Conservation (phyloP, 2,797 vertebrate species). For the Catostomus latipinnis region DNA sequence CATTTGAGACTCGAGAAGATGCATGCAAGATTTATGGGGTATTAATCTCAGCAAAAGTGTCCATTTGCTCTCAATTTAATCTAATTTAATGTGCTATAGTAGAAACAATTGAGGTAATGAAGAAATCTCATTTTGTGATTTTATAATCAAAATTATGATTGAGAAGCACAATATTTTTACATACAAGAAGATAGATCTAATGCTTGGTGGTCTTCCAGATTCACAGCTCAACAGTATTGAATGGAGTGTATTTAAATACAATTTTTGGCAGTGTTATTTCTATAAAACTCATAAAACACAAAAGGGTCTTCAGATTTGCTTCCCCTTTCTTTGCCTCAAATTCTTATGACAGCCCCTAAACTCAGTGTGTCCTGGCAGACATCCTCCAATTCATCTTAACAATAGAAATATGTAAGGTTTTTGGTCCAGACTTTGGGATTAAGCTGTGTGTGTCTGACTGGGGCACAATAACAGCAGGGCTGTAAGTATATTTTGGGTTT, state of each 20-base stretch:
- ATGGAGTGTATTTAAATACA: not conserved
- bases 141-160: constrained; percentile 7
- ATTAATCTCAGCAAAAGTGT: not conserved
- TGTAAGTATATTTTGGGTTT: constrained; percentile 8
- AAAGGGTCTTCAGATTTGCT: constrained; percentile 30
- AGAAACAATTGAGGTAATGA: not conserved
- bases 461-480: constrained; percentile 18
- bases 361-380: constrained; percentile 52
- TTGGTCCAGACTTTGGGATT: constrained; percentile 47
- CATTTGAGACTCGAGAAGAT: too few relatives aligned
- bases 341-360: constrained; percentile 51
- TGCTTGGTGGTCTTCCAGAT: not conserved
- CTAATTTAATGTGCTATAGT: not conserved
- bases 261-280: constrained; percentile 34
- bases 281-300: constrained; percentile 31
- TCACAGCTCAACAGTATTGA: not conserved
- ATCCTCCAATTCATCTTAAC: constrained; percentile 34
- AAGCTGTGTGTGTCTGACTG: constrained; percentile 53
- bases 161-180: not conserved
- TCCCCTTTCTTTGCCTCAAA: constrained; percentile 35
- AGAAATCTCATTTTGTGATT: not conserved
- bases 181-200: not conserved
- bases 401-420: constrained; percentile 39
- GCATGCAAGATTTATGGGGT: too few relatives aligned
- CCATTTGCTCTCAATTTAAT: not conserved